Conservation (phyloP, 2,888 invertebrate genomes). For the Belgica antarctica region DNA sequence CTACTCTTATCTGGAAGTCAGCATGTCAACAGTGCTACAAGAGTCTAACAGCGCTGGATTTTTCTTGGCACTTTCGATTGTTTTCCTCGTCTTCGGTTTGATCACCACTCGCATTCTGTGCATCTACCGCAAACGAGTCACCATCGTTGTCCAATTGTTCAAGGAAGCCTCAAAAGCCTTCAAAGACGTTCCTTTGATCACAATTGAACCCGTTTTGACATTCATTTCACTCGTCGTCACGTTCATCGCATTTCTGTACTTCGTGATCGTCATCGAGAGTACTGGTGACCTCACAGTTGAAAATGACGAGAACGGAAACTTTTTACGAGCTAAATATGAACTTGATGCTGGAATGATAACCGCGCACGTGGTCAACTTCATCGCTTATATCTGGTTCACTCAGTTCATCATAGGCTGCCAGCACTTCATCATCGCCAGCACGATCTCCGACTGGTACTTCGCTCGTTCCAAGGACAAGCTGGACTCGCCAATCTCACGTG, state of each 20-base stretch:
- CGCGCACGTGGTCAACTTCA: slow-evolving; percentile 57
- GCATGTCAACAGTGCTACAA: slow-evolving; percentile 58
- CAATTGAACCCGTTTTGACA: slow-evolving; percentile 64
- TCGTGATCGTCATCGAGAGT: slow-evolving; percentile 63
- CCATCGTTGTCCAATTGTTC: slow-evolving; percentile 63
- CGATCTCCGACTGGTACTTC: slow-evolving; percentile 68
- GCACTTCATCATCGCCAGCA: slow-evolving; percentile 65
- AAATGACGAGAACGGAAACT: slow-evolving; percentile 46
- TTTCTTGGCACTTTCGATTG: slow-evolving; percentile 63
- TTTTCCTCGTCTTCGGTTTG: slow-evolving; percentile 50
- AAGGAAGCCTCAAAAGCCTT: slow-evolving; percentile 67
- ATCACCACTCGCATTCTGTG: slow-evolving; percentile 55
- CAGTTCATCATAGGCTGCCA: slow-evolving; percentile 68
- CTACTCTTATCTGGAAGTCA: slow-evolving; percentile 60
- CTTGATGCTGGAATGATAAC: slow-evolving; percentile 48
- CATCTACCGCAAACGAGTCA: slow-evolving; percentile 61
- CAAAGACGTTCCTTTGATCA: slow-evolving; percentile 60
- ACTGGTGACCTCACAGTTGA: slow-evolving; percentile 50
- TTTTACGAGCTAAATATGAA: slow-evolving; percentile 48
- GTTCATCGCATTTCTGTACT: slow-evolving; percentile 60
- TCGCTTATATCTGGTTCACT: slow-evolving; percentile 64
- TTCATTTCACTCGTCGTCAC: slow-evolving; percentile 58
- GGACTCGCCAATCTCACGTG: slow-evolving; percentile 55
- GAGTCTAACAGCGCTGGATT: slow-evolving; percentile 18
- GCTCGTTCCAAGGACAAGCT: slow-evolving; percentile 58